Conservation (phyloP, 2,888 invertebrate genomes). For the Pycnomerus fuliginosus region DNA sequence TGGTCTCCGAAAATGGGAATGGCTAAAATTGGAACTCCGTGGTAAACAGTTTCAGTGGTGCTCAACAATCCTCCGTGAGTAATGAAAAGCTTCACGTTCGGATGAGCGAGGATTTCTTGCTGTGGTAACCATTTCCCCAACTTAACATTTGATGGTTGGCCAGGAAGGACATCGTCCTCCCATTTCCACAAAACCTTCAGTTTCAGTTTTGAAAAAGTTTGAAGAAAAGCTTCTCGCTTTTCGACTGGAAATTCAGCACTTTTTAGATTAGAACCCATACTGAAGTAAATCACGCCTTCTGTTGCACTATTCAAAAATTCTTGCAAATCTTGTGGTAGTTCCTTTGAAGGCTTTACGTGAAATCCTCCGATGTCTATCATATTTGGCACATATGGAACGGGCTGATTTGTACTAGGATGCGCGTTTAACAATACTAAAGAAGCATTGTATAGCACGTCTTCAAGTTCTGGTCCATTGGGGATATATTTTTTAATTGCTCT, state of each 20-base stretch:
- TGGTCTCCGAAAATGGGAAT: conserved; percentile 23
- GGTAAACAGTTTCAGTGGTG: conserved; percentile 22
- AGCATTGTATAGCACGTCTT: conserved; percentile 35
- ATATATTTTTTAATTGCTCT: conserved; percentile 37
- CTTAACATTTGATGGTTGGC: conserved; percentile 46
- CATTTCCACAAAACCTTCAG: conserved; percentile 54
- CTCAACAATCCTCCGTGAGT: conserved; percentile 21
- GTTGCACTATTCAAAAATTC: conserved; percentile 45
- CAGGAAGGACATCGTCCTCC: conserved; percentile 38
- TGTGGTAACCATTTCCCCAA: conserved; percentile 50
- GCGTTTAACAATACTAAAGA: conserved; percentile 43
- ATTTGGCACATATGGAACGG: conserved; percentile 56
- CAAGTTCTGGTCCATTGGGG: conserved; percentile 35
- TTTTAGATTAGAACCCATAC: conserved; percentile 51
- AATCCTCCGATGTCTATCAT: conserved; percentile 60
- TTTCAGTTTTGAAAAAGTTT: conserved; percentile 47
- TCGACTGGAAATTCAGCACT: conserved; percentile 40
- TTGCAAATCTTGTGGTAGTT: conserved; percentile 42
- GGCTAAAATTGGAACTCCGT: conserved; percentile 25
- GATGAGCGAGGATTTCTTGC: conserved; percentile 38
- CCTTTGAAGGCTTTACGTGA: conserved; percentile 44
- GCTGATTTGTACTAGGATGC: conserved; percentile 55
- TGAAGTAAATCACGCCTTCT: conserved; percentile 49
- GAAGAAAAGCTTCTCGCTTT: conserved; percentile 40
- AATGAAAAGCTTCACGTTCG: conserved; percentile 19